Evolutionary conservation across 1,140 invertebrate species (phyloP).

Genomic region (Drosophila rhopaloa): DNA sequence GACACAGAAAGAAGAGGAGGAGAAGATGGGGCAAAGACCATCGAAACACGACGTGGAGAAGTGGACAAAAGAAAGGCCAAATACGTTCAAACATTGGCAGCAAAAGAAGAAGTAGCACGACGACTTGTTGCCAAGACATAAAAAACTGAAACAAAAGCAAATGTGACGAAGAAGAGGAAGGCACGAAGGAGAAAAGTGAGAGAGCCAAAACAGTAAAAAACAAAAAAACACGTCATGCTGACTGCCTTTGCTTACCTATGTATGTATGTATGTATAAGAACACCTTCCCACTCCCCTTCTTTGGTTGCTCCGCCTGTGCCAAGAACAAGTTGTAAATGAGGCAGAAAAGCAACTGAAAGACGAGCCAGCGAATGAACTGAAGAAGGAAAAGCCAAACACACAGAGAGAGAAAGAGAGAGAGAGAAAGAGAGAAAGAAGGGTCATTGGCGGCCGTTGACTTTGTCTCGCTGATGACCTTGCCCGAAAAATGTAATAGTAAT

Average conservation of each 20-base stretch:
- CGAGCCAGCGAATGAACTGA: slow-evolving; percentile 31
- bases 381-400: slow-evolving; percentile 1
- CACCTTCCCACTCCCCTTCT: background rate
- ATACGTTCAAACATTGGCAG: slow-evolving; percentile 63
- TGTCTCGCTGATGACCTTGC: slow-evolving; percentile 84
- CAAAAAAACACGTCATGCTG: slow-evolving; percentile 77
- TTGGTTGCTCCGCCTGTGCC: slow-evolving; percentile 46
- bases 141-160: slow-evolving; percentile 65
- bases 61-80: slow-evolving; percentile 77
- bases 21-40: slow-evolving; percentile 16
- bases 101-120: slow-evolving; percentile 33
- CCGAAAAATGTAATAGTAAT: slow-evolving; percentile 82
- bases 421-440: slow-evolving; percentile 59
- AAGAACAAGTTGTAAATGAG: slow-evolving; percentile 83
- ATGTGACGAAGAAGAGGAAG: slow-evolving; percentile 64
- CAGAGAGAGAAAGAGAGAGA: slow-evolving; percentile 11
- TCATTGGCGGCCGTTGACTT: slow-evolving; percentile 84
- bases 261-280: too few relatives aligned
- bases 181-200: slow-evolving; percentile 49
- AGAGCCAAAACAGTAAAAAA: slow-evolving; percentile 46
- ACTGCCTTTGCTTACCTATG: slow-evolving; percentile 43
- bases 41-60: slow-evolving; percentile 15
- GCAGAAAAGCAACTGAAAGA: slow-evolving; percentile 39
- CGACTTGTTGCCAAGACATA: slow-evolving; percentile 80
- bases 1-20: slow-evolving; percentile 13